These are phyloP conservation scores for Myripristis murdjan DNA, from an alignment of 2,797 vertebrate genomes.

Conservation along the genomic window DNA sequence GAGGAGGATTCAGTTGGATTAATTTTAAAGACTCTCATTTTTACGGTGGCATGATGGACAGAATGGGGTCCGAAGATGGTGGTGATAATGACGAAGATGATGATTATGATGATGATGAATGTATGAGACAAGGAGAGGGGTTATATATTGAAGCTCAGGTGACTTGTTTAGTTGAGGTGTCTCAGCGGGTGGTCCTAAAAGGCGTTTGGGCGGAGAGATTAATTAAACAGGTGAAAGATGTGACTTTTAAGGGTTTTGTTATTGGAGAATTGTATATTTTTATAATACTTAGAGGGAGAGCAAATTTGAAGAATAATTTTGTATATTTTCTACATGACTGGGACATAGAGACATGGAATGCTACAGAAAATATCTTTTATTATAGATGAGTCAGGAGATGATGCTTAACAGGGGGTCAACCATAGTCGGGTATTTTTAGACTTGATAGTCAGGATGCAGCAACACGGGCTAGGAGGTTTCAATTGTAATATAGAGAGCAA, in stretches of 20 bases:
- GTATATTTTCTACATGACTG: conserved; percentile 87
- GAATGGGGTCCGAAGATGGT: conserved; percentile 55
- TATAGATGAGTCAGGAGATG: conserved; percentile 66
- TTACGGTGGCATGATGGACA: conserved; percentile 63
- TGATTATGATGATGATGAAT: conserved; percentile 81
- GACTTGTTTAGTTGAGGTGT: conserved; percentile 78
- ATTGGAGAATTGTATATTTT: conserved; percentile 91
- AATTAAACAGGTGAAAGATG: conserved; percentile 81
- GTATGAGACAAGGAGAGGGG: conserved; percentile 78
- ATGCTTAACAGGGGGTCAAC: conserved; percentile 69
- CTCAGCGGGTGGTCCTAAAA: conserved; percentile 68
- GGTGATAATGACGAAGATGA: conserved; percentile 45
- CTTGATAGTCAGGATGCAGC: conserved; percentile 66
- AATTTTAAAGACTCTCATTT: conserved; percentile 69
- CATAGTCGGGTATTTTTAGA: conserved; percentile 70
- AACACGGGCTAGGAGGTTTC: conserved; percentile 70
- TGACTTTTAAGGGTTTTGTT: conserved; percentile 87
- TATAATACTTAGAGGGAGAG: conserved; percentile 87
- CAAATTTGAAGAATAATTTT: conserved; percentile 87
- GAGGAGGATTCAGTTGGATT: conserved; percentile 69
- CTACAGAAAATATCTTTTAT: conserved; percentile 77
- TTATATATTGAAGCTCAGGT: conserved; percentile 83
- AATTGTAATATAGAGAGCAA: conserved; percentile 85
- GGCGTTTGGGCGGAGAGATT: conserved; percentile 74
- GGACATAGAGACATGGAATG: conserved; percentile 67